Evolutionary conservation across 1,140 invertebrate genomes (phyloP), one percentile per base, ranked within the genome.

Genomic region (Ephestia elutella): DNA sequence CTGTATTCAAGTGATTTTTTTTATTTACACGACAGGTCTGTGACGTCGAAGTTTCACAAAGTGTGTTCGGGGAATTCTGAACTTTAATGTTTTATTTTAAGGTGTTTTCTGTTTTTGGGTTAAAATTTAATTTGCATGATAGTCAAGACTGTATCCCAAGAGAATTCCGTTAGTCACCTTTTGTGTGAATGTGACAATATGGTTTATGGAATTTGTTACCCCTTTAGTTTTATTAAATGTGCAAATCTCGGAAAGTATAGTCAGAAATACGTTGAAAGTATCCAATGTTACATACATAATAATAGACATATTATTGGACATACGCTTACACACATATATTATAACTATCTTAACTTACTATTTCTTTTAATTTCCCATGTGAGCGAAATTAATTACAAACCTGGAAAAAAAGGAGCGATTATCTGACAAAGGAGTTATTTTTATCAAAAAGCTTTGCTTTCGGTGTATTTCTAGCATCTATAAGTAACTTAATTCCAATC

Each of bases 1-100:
- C 76, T 75, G 81, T 80, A 71, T 59, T 66, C 63, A n/a, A 53
- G 57, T 65, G 30, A 63, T 71, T 80, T 84, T 85, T 78, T 78
- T 71, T 60, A 20, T 49, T 51, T 53, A 54, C 65, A 59, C 49
- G 44, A 51, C 63, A 19, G 56, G 58, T 66, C 60, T 72, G 17
- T 71, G 71, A 70, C 63, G 66, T 67, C 32, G 63, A 25, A 57
- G 57, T 25, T 48, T 54, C 35, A 30, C 7, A 54, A 51, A 63
- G 25, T 53, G 9, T 20, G 28, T 7, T 20, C 20, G 4, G 21
- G 2, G 38, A 15, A 44, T 21, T 25, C 4, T 25, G 8, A 21
- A 53, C 50, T 53, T 53, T 25, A 53, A 2, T 25, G 13, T n/a
- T 25, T 53, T 7, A 5, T 13, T 21, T 20, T 13, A 25, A 18